These are phyloP conservation scores for Caenorhabditis remanei DNA, from an alignment of 1,140 invertebrate species.

Conservation along the genomic window DNA sequence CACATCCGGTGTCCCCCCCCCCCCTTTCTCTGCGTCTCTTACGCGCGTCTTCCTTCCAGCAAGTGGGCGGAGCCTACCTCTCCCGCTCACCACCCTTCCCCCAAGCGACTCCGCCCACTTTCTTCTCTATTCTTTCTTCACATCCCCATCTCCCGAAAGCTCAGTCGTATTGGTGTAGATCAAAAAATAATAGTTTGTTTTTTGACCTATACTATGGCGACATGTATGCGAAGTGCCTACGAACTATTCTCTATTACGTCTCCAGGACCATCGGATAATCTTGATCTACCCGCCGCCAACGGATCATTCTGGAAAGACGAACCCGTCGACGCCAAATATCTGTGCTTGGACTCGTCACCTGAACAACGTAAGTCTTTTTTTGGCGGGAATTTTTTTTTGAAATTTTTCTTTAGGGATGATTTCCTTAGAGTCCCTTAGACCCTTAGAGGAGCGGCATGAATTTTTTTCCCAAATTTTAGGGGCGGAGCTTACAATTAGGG, in stretches of 20 bases:
- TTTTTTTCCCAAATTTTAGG: too few species aligned
- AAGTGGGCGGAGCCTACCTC: constrained; percentile 17
- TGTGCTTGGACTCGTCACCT: neutral
- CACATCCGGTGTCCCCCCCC: constrained; percentile 11
- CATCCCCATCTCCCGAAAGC: too few species aligned
- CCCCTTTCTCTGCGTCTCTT: neutral
- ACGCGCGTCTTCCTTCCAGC: neutral
- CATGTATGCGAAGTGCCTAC: constrained; percentile 5
- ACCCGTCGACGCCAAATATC: neutral
- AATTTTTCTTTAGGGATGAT: too few species aligned
- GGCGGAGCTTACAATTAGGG: too few species aligned
- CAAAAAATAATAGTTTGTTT: too few species aligned
- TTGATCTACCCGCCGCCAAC: neutral
- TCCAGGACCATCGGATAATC: constrained; percentile 20
- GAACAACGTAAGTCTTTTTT: constrained; percentile 7
- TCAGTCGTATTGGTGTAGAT: too few species aligned
- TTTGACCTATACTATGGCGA: neutral
- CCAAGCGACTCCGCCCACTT: constrained; percentile 16
- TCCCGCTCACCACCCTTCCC: neutral
- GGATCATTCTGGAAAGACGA: constrained; percentile 45
- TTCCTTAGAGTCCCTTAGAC: too few species aligned
- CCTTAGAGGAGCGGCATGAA: too few species aligned
- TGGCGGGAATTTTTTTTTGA: neutral
- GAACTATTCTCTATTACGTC: constrained; percentile 16
- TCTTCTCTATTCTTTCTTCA: neutral